Evolutionary conservation across 2,888 invertebrate genomes (phyloP).

Genomic region (Dolomedes plantarius): DNA sequence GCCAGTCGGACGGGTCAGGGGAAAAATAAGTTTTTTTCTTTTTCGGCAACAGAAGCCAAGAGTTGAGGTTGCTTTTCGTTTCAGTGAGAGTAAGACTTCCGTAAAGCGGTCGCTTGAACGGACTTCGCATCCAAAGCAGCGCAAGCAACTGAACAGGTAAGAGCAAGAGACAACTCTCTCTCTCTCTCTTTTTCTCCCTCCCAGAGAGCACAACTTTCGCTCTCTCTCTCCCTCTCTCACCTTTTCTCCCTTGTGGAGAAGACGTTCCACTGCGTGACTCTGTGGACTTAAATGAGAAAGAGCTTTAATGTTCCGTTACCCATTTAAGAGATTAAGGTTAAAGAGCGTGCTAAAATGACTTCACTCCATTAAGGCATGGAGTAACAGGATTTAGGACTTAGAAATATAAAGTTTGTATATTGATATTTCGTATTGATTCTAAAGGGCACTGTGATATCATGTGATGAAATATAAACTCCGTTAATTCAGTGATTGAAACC

Average conservation of each 20-base stretch:
- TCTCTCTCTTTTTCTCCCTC: background rate
- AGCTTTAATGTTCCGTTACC: background rate
- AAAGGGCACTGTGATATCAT: too few relatives aligned
- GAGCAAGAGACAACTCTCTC: slow-evolving; percentile 19
- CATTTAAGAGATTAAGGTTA: background rate
- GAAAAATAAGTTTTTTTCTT: slow-evolving; percentile 24
- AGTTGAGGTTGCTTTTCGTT: slow-evolving; percentile 47
- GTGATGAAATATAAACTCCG: too few relatives aligned
- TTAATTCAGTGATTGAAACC: too few relatives aligned
- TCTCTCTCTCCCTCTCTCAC: slow-evolving; percentile 6
- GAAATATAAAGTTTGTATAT: too few relatives aligned
- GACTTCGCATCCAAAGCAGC: slow-evolving; percentile 3
- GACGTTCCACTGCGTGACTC: background rate
- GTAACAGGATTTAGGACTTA: too few relatives aligned
- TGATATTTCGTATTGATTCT: too few relatives aligned
- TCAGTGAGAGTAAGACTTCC: slow-evolving; percentile 63
- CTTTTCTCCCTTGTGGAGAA: background rate
- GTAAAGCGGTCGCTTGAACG: slow-evolving; percentile 23
- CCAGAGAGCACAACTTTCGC: too few relatives aligned
- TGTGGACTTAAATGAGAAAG: background rate
- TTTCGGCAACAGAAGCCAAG: slow-evolving; percentile 52
- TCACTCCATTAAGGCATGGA: too few relatives aligned
- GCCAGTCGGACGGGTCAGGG: slow-evolving; percentile 66
- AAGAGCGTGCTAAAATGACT: too few relatives aligned
- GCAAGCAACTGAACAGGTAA: slow-evolving; percentile 42